A percentile compares a stretch with the other conserved stretches of the same genome.
Conservation (phyloP, 2,888 invertebrate species). For the Suillia variegata region DNA sequence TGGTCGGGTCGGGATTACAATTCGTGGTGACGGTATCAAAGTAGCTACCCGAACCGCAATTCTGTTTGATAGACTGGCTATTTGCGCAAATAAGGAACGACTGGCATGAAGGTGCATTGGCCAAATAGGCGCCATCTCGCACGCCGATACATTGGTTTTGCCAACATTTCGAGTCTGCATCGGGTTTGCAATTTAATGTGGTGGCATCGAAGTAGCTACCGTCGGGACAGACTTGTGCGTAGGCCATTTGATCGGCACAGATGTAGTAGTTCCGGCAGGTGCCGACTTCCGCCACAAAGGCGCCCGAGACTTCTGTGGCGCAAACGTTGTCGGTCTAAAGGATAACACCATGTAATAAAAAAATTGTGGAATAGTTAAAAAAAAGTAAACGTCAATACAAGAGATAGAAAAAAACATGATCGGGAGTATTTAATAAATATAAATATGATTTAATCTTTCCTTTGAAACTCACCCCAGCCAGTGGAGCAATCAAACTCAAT, state of each 20-base stretch:
- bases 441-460: too few relatives aligned
- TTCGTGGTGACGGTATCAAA: conserved; percentile 29
- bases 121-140: conserved; percentile 25
- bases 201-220: conserved; percentile 40
- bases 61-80: conserved; percentile 25
- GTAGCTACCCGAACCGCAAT: conserved; percentile 38
- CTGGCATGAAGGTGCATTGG: conserved; percentile 32
- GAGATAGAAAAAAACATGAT: too few relatives aligned
- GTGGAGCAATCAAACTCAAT: conserved; percentile 36
- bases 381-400: too few relatives aligned
- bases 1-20: conserved; percentile 39
- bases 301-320: conserved; percentile 36
- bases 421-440: too few relatives aligned
- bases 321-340: conserved; percentile 33
- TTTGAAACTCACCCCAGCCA: conserved; percentile 34
- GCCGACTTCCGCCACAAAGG: conserved; percentile 32
- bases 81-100: conserved; percentile 39
- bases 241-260: conserved; percentile 41
- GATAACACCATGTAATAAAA: neutral
- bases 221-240: conserved; percentile 39
- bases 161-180: conserved; percentile 38
- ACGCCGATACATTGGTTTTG: conserved; percentile 41
- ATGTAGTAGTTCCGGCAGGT: conserved; percentile 43
- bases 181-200: conserved; percentile 36
- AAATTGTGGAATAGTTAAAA: neutral